Evolutionary conservation across 2,113 vertebrate genomes (phyloP).

Genomic region (Thryonomys swinderianus): DNA sequence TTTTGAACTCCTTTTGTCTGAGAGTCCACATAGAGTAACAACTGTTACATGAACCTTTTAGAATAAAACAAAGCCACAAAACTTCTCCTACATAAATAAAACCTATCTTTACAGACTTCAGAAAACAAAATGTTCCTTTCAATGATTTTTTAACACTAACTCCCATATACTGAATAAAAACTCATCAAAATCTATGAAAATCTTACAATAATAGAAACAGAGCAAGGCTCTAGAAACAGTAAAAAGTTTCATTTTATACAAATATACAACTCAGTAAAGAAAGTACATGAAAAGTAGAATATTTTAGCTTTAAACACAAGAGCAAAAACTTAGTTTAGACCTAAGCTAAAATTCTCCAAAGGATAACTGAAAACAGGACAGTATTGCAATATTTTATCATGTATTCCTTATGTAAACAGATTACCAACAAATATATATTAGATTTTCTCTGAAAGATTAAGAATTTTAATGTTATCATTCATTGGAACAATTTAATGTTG

Average conservation of each 20-base stretch:
- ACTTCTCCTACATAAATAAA: conserved; percentile 9
- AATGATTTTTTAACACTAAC: conserved; percentile 24
- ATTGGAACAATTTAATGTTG: conserved; percentile 8
- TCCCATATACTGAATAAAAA: neutral
- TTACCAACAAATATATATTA: neutral
- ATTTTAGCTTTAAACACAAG: neutral
- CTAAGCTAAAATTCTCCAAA: conserved; percentile 12
- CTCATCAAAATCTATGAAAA: neutral
- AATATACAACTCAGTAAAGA: neutral
- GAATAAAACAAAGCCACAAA: neutral
- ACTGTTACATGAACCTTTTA: neutral
- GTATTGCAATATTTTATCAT: neutral
- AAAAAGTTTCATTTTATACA: neutral
- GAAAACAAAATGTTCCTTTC: neutral
- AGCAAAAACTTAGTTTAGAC: neutral
- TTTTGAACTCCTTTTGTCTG: neutral
- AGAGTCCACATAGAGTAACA: neutral
- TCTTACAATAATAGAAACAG: neutral
- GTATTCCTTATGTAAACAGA: neutral
- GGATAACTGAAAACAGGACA: conserved; percentile 24
- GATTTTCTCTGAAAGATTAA: conserved; percentile 30
- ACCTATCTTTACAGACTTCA: neutral
- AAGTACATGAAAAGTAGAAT: neutral
- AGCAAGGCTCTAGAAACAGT: neutral
- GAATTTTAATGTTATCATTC: neutral